phyloP scores from a whole-genome alignment of 2,113 vertebrate genomes.

The Pseudorhombus dupliciocellatus region DNA sequence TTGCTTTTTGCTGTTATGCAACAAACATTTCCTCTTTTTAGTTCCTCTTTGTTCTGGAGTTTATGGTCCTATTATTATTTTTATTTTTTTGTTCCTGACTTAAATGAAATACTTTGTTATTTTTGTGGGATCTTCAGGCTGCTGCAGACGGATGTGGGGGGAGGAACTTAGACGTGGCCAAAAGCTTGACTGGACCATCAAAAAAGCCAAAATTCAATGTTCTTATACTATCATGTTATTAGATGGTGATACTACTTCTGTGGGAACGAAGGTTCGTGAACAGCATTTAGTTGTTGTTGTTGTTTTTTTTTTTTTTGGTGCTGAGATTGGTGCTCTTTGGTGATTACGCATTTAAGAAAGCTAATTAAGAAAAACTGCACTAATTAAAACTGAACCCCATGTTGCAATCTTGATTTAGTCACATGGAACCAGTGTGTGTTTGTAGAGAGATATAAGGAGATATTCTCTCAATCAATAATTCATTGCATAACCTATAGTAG shows the following conservation, averaged over 20 bases:
- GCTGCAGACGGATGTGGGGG: no score
- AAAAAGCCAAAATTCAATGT: neutral
- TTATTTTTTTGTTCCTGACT: neutral
- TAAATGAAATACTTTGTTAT: neutral
- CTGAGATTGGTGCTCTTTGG: neutral
- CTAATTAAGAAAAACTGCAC: neutral
- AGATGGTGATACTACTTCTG: neutral
- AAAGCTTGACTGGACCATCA: neutral
- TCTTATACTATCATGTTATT: neutral
- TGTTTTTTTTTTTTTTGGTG: neutral
- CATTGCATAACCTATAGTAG: neutral
- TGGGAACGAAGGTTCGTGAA: neutral
- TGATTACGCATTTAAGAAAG: neutral
- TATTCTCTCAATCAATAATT: constrained; percentile 4
- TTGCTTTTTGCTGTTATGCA: constrained; percentile 30
- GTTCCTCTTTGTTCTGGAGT: neutral
- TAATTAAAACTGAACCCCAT: constrained; percentile 1
- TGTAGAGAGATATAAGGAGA: neutral
- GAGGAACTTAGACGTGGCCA: neutral
- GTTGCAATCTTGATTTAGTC: neutral
- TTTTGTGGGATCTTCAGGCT: neutral
- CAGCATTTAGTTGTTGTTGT: no score
- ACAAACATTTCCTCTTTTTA: neutral
- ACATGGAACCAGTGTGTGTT: neutral
- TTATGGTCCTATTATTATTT: neutral